Conservation (phyloP, 2,113 vertebrate species). For the Aegithalos caudatus region DNA sequence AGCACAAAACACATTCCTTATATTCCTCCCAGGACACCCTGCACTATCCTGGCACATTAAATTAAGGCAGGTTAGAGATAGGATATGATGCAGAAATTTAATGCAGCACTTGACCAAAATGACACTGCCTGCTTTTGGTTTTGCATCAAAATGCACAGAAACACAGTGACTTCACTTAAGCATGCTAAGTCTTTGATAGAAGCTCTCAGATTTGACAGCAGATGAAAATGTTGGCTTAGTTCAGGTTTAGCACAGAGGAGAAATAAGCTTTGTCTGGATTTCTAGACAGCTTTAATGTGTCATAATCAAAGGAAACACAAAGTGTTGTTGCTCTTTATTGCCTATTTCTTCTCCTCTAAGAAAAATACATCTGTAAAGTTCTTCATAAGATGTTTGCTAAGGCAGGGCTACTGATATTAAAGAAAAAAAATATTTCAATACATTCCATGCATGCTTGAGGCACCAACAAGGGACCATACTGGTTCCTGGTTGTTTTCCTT, state of each 20-base stretch:
- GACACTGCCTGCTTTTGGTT: neutral
- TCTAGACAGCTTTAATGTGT: slow-evolving; percentile 14
- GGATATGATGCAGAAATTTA: neutral
- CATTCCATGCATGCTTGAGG: slow-evolving; percentile 36
- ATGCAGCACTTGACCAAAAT: neutral
- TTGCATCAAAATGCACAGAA: neutral
- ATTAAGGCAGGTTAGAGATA: neutral
- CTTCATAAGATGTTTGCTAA: neutral
- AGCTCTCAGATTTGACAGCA: neutral
- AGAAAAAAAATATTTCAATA: neutral
- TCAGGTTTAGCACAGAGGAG: neutral
- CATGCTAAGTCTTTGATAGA: neutral
- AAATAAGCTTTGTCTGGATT: neutral
- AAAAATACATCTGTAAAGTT: neutral
- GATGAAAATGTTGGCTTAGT: neutral
- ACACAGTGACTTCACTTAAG: neutral
- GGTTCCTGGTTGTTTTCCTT: neutral
- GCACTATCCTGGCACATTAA: neutral
- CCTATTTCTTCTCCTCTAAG: neutral
- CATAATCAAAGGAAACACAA: neutral
- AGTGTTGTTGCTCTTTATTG: neutral
- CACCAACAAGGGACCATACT: neutral
- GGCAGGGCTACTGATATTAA: neutral
- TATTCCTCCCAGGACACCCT: neutral
- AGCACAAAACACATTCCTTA: neutral